Conservation (phyloP, 2,797 vertebrate species). For the Meriones psammophilus region DNA sequence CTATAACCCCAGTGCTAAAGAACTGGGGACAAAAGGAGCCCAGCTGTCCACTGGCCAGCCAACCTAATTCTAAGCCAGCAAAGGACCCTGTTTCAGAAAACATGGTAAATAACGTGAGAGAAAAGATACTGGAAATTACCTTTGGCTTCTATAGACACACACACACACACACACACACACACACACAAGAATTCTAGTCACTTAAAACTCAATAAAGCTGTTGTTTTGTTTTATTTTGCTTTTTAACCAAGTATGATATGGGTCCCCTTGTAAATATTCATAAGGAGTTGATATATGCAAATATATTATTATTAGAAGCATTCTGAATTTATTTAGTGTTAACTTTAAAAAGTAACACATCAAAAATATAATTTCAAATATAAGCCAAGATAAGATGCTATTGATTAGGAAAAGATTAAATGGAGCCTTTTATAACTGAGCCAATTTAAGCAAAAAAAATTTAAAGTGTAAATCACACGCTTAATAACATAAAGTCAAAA, state of each 20-base stretch:
- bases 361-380: slow-evolving; percentile 38
- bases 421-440: neutral
- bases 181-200: neutral
- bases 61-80: neutral
- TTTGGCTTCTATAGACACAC: neutral
- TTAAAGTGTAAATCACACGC: neutral
- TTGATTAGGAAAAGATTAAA: slow-evolving; percentile 34
- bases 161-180: no score
- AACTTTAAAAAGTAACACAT: slow-evolving; percentile 44
- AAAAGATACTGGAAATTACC: neutral
- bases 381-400: neutral
- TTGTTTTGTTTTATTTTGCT: neutral
- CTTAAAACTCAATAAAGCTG: neutral
- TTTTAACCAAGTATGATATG: neutral
- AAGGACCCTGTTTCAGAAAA: neutral
- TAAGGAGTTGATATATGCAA: slow-evolving; percentile 6
- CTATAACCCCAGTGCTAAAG: neutral
- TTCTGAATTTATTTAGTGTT: slow-evolving; percentile 23
- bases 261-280: neutral
- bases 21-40: no score
- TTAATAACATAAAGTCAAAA: slow-evolving; percentile 26
- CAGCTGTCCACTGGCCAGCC: no score
- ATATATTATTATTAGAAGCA: slow-evolving; percentile 22
- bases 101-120: neutral
- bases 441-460: neutral